Conservation (phyloP, 2,113 vertebrate genomes). For the Colius striatus region DNA sequence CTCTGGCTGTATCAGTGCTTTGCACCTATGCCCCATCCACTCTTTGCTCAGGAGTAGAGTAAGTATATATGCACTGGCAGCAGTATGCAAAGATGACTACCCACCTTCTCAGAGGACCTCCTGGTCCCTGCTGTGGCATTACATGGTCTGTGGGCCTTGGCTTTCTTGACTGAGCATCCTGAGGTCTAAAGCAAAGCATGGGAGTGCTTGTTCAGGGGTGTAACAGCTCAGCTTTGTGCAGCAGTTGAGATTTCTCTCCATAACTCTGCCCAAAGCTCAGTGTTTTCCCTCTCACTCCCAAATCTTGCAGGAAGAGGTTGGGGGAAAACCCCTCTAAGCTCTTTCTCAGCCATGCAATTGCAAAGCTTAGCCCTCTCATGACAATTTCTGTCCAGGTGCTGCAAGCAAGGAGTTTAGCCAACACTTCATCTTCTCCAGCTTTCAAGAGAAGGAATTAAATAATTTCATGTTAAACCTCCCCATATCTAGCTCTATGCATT, state of each 20-base stretch:
- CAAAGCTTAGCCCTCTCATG: not conserved
- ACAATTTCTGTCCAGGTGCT: not conserved
- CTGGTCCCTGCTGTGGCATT: not conserved
- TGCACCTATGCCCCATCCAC: not conserved
- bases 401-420: not conserved
- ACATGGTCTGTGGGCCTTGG: not conserved
- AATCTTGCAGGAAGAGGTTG: not conserved
- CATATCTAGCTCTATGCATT: not conserved
- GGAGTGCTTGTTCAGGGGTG: not conserved
- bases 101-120: not conserved
- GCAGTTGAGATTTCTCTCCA: not conserved
- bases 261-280: not conserved
- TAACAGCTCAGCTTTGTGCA: not conserved
- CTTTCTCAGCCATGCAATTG: not conserved
- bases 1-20: slow-evolving; percentile 3
- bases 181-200: not conserved
- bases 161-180: not conserved
- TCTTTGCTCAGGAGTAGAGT: not conserved
- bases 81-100: not conserved
- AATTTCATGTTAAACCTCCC: not conserved
- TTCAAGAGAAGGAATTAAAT: not conserved
- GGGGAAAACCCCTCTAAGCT: not conserved
- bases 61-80: not conserved
- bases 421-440: not conserved
- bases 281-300: not conserved